phyloP scores from a whole-genome alignment of 2,888 invertebrate genomes.

The Cremastinae sp. region DNA sequence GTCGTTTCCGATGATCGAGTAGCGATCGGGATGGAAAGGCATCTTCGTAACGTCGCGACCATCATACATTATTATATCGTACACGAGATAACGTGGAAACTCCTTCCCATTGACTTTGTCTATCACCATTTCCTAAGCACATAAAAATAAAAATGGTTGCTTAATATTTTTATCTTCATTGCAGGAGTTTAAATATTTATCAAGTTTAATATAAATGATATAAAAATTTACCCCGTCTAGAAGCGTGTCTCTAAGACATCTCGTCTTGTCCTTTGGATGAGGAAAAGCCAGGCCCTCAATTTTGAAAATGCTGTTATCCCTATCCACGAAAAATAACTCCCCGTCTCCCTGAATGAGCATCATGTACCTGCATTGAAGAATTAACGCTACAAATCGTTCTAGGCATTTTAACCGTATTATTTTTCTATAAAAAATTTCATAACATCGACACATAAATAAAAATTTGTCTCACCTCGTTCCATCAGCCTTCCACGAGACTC shows the following conservation, averaged over 20 bases:
- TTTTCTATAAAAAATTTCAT: too few relatives aligned
- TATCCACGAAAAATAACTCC: conserved; percentile 95
- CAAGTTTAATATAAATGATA: too few relatives aligned
- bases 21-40: conserved; percentile 88
- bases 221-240: conserved; percentile 92
- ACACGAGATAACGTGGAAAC: conserved; percentile 95
- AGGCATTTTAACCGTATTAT: too few relatives aligned
- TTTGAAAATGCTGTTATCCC: conserved; percentile 95
- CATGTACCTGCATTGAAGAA: conserved; percentile 88
- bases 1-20: conserved; percentile 88
- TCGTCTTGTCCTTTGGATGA: conserved; percentile 86
- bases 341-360: conserved; percentile 94
- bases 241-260: conserved; percentile 90
- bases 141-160: conserved; percentile 67
- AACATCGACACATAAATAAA: background rate
- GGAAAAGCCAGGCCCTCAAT: conserved; percentile 91
- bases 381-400: conserved; percentile 10
- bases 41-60: conserved; percentile 88
- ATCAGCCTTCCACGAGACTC: conserved; percentile 99
- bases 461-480: conserved; percentile 88
- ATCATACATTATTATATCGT: conserved; percentile 94
- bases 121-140: conserved; percentile 92
- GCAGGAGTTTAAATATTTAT: too few relatives aligned
- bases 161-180: too few relatives aligned
- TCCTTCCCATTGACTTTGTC: conserved; percentile 89